Base-by-base conservation (phyloP, 2,113 vertebrate species). In the Hippocampus comes region DNA sequence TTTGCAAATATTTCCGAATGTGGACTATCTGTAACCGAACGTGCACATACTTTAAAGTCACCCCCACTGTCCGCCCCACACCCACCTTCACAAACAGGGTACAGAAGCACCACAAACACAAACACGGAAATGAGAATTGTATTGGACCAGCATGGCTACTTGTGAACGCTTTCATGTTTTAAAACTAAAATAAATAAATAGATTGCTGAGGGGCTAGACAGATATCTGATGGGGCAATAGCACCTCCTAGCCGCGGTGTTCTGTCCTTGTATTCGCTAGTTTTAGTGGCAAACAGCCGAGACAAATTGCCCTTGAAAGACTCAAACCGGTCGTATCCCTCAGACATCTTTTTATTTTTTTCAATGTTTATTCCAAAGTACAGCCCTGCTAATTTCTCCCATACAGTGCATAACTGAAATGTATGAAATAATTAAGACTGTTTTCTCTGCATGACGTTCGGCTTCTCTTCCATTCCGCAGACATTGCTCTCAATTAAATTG, bases 371-470 rank as follows among this genome's bases (percentile, higher is more conserved):
- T 82, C 79, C 80, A 77, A 85, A 82, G 82, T 78, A 82, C 83
- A 86, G 82, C 84, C 91, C 89, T 89, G 89, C 86, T 91, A 87
- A 91, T 91, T 88, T 88, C 73, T 88, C 84, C 87, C 91, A 89
- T 86, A 89, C 84, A 84, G 83, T 75, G 75, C 76, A 88, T 91
- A 88, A 89, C 84, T 89, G 87, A 91, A 90, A 91, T 82, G 86
- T 85, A 92, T 90, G 86, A 91, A 89, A 89, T 89, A 92, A 90
- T 90, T 91, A 90, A 84, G 85, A 84, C 80, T 68, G 84, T 91
- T 93, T 91, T 90, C 88, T 81, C 84, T 84, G 73, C 74, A 67
- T 89, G 90, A 89, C 85, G 88, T 87, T 86, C 87, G 84, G 83
- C 87, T 90, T 81, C 73, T 74, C 80, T 84, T 70, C 75, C 74